Percentiles rank a stretch among this genome's conserved stretches.
These are phyloP conservation scores for Zaprionus ornatus DNA, from an alignment of 1,140 invertebrate species.

Conservation along the genomic window DNA sequence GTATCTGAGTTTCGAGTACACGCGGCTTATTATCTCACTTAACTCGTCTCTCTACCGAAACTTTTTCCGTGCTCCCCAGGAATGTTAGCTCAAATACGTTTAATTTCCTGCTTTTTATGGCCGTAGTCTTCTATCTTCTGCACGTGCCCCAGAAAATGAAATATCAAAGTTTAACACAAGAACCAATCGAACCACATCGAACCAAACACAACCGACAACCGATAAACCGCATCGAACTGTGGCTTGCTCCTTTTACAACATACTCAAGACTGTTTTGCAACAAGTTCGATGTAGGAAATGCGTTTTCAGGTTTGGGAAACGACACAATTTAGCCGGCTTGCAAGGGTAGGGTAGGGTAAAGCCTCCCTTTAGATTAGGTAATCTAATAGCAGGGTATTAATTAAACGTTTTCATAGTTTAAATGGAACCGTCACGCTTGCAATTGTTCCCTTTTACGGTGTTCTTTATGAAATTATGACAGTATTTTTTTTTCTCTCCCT, in stretches of 20 bases:
- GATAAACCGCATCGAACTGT: conserved; percentile 18
- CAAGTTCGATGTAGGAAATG: conserved; percentile 52
- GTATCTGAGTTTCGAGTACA: neutral
- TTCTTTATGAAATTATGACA: neutral
- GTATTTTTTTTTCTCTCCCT: neutral
- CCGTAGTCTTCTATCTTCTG: neutral
- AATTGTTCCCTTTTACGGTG: conserved; percentile 17
- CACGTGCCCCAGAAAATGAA: conserved; percentile 12
- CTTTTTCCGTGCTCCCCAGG: neutral
- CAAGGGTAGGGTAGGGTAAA: neutral
- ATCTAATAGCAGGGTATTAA: conserved; percentile 24
- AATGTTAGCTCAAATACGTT: neutral
- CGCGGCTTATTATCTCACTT: neutral
- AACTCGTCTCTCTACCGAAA: neutral
- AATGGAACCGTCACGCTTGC: neutral
- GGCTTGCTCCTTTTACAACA: neutral
- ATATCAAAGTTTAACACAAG: neutral
- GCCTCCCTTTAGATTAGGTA: conserved; percentile 33
- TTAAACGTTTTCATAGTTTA: conserved; percentile 5
- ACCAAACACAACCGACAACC: conserved; percentile 39
- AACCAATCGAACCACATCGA: conserved; percentile 4
- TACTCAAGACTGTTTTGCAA: too few species aligned
- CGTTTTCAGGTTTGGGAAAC: conserved; percentile 13
- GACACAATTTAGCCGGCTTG: conserved; percentile 24
- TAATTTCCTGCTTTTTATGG: conserved; percentile 2